Evolutionary conservation across 2,888 invertebrate genomes (phyloP), one percentile per base, ranked within the genome.

Genomic region (Dasysyrphus albostriatus): DNA sequence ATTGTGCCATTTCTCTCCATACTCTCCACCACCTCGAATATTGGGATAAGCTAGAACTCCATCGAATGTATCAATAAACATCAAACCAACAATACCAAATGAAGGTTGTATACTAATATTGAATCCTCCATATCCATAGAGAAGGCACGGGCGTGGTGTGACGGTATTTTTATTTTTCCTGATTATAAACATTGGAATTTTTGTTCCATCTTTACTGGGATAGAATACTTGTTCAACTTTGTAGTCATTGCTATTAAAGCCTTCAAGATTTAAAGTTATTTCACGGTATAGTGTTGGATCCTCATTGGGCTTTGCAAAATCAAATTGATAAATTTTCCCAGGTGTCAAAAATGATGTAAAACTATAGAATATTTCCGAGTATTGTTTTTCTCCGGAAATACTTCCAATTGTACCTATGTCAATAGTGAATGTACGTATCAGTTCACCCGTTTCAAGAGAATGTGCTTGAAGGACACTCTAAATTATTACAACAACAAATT

Each of bases 51-150:
- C 99, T 88, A 97, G 95, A 70, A 98, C 94, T 1, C 98, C 99
- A 91, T 96, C 94, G 88, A 98, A 96, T 90, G 98, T 95, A 90
- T 98, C 96, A 91, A 99, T 96, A 92, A 98, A 98, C 88, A 98
- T 95, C 42, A 98, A 93, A 74, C 98, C 94, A 14, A 96, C 96
- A 37, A 98, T 95, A 89, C 97, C 97, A 93, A 99, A 99, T 67
- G 95, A 95, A 6, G 99, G 99, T 91, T 96, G 96, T 88, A 98
- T 94, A 92, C 97, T 97, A 89, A 98, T 95, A 93, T 98, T 98
- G 93, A 99, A 99, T 0, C 99, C 99, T 74, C 99, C 99, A 93
- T 99, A 99, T 16, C 98, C 99, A 93, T 99, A 99, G 44, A 99
- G 93, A 59, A 98, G 93, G 88, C 97, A 96, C 0, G 98, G 98